These are phyloP conservation scores for Scolopax rusticola DNA, from an alignment of 2,797 vertebrate genomes.

Conservation along the genomic window DNA sequence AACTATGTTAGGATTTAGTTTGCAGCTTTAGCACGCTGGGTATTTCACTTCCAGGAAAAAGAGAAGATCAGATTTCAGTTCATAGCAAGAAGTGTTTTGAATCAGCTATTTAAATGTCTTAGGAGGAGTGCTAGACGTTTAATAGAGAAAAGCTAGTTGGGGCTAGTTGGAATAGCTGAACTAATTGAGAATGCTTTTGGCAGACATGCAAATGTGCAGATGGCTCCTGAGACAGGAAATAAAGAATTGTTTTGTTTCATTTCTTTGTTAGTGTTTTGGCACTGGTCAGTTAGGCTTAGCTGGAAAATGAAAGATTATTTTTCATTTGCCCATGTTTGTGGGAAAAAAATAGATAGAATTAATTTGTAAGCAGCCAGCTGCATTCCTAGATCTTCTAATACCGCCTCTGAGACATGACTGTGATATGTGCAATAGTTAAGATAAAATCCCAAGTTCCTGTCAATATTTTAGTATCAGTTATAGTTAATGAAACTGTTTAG, in stretches of 20 bases:
- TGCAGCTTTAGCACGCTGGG: conserved; percentile 21
- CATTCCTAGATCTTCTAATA: conserved; percentile 14
- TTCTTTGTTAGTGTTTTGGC: conserved; percentile 36
- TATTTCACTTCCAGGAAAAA: conserved; percentile 50
- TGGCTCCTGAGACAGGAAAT: conserved; percentile 31
- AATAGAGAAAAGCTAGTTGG: background rate
- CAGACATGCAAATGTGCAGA: conserved; percentile 35
- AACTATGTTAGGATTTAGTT: conserved; percentile 65
- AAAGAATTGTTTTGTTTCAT: background rate
- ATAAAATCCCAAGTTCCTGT: conserved; percentile 39
- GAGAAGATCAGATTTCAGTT: conserved; percentile 54
- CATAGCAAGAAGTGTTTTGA: conserved; percentile 41
- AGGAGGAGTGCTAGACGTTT: conserved; percentile 33
- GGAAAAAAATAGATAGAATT: background rate
- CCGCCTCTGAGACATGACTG: conserved; percentile 1
- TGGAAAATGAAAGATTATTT: conserved; percentile 18
- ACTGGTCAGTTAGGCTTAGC: background rate
- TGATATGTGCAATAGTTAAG: background rate
- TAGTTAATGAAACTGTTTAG: conserved; percentile 52
- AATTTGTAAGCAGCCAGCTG: conserved; percentile 19
- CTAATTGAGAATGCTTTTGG: conserved; percentile 17
- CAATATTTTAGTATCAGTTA: conserved; percentile 31
- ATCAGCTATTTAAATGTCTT: conserved; percentile 37
- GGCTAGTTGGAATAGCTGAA: conserved; percentile 39
- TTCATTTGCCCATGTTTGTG: conserved; percentile 13